Evolutionary conservation across 2,888 invertebrate genomes (phyloP), one percentile per base, ranked within the genome.

Genomic region (Chironomus tentans): DNA sequence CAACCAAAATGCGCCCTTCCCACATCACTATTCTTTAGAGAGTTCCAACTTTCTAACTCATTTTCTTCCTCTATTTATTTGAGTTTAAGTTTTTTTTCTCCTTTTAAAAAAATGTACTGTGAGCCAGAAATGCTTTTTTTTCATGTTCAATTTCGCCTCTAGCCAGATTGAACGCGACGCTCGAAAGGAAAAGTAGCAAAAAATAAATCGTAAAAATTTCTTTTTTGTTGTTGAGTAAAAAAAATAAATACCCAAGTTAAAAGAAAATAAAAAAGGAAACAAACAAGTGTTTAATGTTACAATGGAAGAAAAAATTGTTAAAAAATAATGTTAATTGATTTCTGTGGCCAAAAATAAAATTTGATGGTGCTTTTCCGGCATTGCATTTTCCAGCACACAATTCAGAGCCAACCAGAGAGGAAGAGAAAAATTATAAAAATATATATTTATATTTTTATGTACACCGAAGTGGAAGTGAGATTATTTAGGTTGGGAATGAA

Each of bases 101-200:
- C 38, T 38, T 38, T 65, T 65, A 65, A 65, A 65, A 65, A 56
- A 56, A 56, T 56, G n/a, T 15, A 56, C 21, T 68, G 68, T 48
- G 68, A 74, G 74, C 74, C 74, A 47, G 65, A 74, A 74, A 18
- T 74, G 68, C 18, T 38, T 47, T 68, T 62, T 65, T 73, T 68
- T 38, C 62, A 72, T 61, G 72, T 72, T 56, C 38, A 21, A 62
- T 48, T 72, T 62, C 28, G 61, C 61, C 72, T 74, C 48, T 47
- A 18, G 74, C 47, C 74, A 74, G 68, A 74, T 74, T 65, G 74
- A 61, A 74, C 47, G 74, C 48, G 61, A 46, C 47, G 74, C 65
- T 73, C 28, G 65, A 65, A 38, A n/a, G n/a, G 62, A 38, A 74
- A 22, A 68, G 68, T 65, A 15, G 74, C 15, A 56, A 47, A 38